Evolutionary conservation across 2,113 vertebrate species (phyloP).

Genomic region (Serinus canaria): DNA sequence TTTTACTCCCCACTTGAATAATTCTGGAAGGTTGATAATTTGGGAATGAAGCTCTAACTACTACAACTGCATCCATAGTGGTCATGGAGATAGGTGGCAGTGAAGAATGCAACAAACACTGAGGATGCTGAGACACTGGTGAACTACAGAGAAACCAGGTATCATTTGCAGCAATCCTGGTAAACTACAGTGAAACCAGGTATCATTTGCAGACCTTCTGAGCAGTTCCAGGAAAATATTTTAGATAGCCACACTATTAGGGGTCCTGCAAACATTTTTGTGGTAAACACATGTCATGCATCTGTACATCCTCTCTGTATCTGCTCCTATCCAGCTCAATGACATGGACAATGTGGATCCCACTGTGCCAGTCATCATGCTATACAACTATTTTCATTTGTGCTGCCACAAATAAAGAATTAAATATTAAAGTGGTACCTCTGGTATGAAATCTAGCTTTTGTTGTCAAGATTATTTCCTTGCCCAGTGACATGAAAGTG

Average conservation of each 20-base stretch:
- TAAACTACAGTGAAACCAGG: background rate
- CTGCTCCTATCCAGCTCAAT: background rate
- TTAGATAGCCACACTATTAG: background rate
- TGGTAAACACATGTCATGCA: background rate
- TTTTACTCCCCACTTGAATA: background rate
- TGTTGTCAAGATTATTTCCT: slow-evolving; percentile 35
- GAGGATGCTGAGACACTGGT: background rate
- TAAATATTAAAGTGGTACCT: slow-evolving; percentile 18
- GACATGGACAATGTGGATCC: background rate
- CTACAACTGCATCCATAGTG: background rate
- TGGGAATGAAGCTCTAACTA: background rate
- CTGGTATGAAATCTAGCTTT: slow-evolving; percentile 29
- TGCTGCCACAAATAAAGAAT: slow-evolving; percentile 12
- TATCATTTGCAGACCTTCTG: background rate
- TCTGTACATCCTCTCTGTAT: background rate
- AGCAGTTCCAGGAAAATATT: background rate
- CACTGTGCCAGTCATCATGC: background rate
- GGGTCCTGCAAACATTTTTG: background rate
- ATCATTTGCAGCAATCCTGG: background rate
- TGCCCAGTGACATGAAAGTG: slow-evolving; percentile 19
- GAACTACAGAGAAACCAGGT: background rate
- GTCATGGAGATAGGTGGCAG: background rate
- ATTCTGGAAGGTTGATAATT: background rate
- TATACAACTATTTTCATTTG: slow-evolving; percentile 1
- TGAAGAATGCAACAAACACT: background rate